Conservation (phyloP, 2,888 invertebrate genomes). For the Agrilus biguttatus region DNA sequence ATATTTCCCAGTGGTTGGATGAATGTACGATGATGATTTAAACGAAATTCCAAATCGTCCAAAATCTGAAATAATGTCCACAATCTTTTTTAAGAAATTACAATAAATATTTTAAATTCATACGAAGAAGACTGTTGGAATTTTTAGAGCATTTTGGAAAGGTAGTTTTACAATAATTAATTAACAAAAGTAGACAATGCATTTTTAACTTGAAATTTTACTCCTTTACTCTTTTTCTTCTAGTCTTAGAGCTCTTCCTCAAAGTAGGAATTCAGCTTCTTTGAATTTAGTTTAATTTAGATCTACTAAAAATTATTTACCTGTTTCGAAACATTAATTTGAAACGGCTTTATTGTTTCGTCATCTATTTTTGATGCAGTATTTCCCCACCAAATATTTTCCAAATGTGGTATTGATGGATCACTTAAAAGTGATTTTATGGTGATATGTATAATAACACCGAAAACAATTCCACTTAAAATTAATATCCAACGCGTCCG, state of each 20-base stretch:
- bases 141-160: too few species aligned
- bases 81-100: too few species aligned
- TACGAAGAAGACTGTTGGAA: too few species aligned
- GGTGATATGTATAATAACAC: conserved; percentile 7
- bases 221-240: too few species aligned
- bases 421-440: conserved; percentile 1
- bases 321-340: conserved; percentile 39
- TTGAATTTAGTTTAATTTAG: too few species aligned
- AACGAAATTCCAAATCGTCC: conserved; percentile 38
- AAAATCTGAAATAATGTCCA: conserved; percentile 24
- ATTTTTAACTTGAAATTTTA: too few species aligned
- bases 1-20: conserved; percentile 45
- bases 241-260: too few species aligned
- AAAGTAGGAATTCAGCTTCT: too few species aligned
- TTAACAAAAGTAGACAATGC: too few species aligned
- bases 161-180: too few species aligned
- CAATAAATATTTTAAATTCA: too few species aligned
- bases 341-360: conserved; percentile 36
- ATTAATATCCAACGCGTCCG: neutral
- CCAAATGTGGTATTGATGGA: neutral
- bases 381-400: conserved; percentile 38
- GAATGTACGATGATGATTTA: conserved; percentile 31
- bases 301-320: conserved; percentile 22
- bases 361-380: conserved; percentile 31
- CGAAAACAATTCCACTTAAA: neutral